Base-by-base conservation (phyloP, 2,113 vertebrate species). In the Saiga tatarica region DNA sequence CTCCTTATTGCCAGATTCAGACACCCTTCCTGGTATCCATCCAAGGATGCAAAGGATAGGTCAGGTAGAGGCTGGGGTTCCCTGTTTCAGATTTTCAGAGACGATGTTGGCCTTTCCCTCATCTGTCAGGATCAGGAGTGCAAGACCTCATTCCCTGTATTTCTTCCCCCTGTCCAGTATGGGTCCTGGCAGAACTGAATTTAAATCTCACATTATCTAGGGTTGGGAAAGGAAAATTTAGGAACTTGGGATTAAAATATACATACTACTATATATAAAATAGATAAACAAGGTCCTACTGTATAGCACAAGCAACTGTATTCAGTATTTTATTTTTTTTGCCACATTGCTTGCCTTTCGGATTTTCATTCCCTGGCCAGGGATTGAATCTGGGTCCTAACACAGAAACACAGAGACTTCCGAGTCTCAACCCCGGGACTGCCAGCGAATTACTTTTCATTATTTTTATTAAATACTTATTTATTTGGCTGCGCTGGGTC, bases 381-480 rank as follows among this genome's bases (percentile, higher is more conserved):
- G 64, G n/a, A 36, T 36, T 67, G 64, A 67, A 67, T 16, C 14
- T 36, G 8, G 64, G 17, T 67, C n/a, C 17, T n/a, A 36, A 36
- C 64, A 67, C 33, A 67, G 64, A 67, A 67, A 36, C 33, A 67
- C 64, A 67, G 17, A 36, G n/a, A 36, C 8, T 67, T 33, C 64
- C 2, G 0, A 36, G 2, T 67, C 64, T 19, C 19, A 67, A 21
- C n/a, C 17, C 9, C 0, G 0, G n/a, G 64, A 36, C 64, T 5
- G n/a, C 64, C 64, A 67, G 17, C 2, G 9, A 39, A 39, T 25
- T 39, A 6, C 19, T 39, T 10, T 74, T 45, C 36, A 74, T 39
- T 13, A 1, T 25, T 74, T 74, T 39, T 36, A 67, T 21, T 67
- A 21, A 36, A 67, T 17, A 67, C 15, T 67, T 67, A 74, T 39